Base-by-base conservation (phyloP, 23 tunicate species). In the Oikopleura dioica region DNA sequence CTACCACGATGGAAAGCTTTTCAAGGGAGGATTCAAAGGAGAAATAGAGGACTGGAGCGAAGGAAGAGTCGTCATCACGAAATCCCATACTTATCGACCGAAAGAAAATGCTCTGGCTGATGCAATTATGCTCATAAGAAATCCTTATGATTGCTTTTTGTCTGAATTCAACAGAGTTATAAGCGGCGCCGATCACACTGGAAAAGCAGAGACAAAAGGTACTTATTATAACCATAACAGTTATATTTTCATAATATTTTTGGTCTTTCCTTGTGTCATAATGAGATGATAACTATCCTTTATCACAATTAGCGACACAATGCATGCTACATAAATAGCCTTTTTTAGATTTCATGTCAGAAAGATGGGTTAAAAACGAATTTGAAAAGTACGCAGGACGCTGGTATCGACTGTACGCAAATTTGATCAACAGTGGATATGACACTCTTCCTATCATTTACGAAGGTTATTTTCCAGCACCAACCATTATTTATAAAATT, bases 161-260 rank as follows among this genome's bases (percentile, higher is more conserved):
- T 83, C 87, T 36, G 87, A 83, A 77, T 83, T 37, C 59, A 83
- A 83, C 37, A 59, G 87, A 63, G 34, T 78, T 38, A 36, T 35
- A 30, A 78, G 78, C 2, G 87, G 16, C 2, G n/a, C 9, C 16
- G 9, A 9, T 44, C 16, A 44, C 9, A 9, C 55, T 9, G 55
- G 16, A 9, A 44, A n/a, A n/a, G n/a, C n/a, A n/a, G n/a, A n/a
- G n/a, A n/a, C n/a, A n/a, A n/a, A n/a, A n/a, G n/a, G n/a, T n/a
- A n/a, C n/a, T n/a, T n/a, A n/a, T n/a, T n/a, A n/a, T n/a, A n/a
- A n/a, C n/a, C n/a, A n/a, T n/a, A n/a, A n/a, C n/a, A n/a, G n/a
- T n/a, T n/a, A n/a, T n/a, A n/a, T n/a, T n/a, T n/a, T n/a, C n/a
- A n/a, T n/a, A n/a, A n/a, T n/a, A n/a, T n/a, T n/a, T n/a, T n/a